These are phyloP conservation scores for Chorisops tibialis DNA, from an alignment of 2,888 invertebrate genomes.

Conservation along the genomic window DNA sequence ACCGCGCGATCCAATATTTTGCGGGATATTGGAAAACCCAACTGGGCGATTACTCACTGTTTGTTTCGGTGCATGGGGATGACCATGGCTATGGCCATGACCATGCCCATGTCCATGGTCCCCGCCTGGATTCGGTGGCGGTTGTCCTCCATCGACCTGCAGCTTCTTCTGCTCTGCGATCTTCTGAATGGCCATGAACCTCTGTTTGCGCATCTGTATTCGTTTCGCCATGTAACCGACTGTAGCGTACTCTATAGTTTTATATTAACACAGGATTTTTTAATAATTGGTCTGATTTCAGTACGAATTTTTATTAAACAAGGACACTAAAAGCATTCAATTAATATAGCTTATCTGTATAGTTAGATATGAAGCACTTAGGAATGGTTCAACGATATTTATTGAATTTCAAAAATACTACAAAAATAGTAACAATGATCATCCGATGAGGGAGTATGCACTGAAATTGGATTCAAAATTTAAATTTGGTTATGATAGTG, in stretches of 20 bases:
- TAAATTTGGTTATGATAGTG: no score
- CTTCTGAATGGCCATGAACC: slow-evolving; percentile 86
- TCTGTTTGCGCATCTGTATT: slow-evolving; percentile 93
- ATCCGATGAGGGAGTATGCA: no score
- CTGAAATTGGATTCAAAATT: no score
- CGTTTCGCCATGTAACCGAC: slow-evolving; percentile 97
- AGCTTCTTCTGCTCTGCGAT: slow-evolving; percentile 89
- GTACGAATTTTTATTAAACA: not conserved
- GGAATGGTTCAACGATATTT: slow-evolving; percentile 31
- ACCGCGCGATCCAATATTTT: slow-evolving; percentile 55
- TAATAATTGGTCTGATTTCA: not conserved
- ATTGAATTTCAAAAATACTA: not conserved
- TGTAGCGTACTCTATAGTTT: slow-evolving; percentile 84
- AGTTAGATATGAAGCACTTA: slow-evolving; percentile 34
- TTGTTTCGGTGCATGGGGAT: slow-evolving; percentile 54
- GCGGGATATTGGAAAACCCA: slow-evolving; percentile 54
- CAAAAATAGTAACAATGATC: no score
- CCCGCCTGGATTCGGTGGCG: slow-evolving; percentile 70
- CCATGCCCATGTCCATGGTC: slow-evolving; percentile 55
- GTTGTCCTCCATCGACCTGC: slow-evolving; percentile 73
- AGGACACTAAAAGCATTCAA: slow-evolving; percentile 26
- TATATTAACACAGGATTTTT: slow-evolving; percentile 39
- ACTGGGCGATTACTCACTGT: slow-evolving; percentile 55
- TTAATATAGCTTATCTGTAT: slow-evolving; percentile 26
- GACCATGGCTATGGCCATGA: slow-evolving; percentile 54